Percentiles rank a stretch among this genome's conserved stretches.
Conservation (phyloP, 2,113 vertebrate genomes). For the Eira barbara region DNA sequence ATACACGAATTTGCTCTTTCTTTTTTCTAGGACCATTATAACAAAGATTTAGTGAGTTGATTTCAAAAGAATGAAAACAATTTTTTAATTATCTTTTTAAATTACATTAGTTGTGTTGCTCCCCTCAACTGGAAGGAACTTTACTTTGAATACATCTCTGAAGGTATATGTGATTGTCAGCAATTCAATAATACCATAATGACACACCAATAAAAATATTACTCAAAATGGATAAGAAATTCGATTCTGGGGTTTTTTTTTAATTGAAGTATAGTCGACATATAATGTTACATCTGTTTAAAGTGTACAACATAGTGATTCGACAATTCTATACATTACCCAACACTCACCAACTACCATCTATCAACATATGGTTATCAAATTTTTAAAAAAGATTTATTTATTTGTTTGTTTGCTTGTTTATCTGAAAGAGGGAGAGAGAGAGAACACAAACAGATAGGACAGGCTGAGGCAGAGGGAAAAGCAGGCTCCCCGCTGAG, state of each 20-base stretch:
- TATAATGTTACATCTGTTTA: background rate
- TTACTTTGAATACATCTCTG: background rate
- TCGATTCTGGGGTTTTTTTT: background rate
- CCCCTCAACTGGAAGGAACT: background rate
- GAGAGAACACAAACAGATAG: background rate
- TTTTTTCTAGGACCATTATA: background rate
- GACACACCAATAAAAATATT: background rate
- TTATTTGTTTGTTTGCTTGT: background rate
- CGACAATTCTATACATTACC: background rate
- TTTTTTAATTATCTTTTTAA: background rate
- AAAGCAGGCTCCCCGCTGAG: background rate
- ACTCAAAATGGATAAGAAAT: background rate
- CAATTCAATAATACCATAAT: background rate
- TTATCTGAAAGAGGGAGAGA: background rate
- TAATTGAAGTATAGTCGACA: background rate
- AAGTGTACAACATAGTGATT: background rate
- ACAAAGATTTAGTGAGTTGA: conserved; percentile 12
- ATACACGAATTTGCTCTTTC: background rate
- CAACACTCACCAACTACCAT: background rate
- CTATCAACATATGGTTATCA: background rate
- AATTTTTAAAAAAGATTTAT: background rate
- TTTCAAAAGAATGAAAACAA: conserved; percentile 40
- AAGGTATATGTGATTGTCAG: background rate
- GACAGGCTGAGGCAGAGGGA: background rate
- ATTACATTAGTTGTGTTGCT: background rate